A percentile compares a stretch with the other conserved stretches of the same genome.
Evolutionary conservation across 2,888 invertebrate species (phyloP).

Genomic region (Thymelicus lineola): DNA sequence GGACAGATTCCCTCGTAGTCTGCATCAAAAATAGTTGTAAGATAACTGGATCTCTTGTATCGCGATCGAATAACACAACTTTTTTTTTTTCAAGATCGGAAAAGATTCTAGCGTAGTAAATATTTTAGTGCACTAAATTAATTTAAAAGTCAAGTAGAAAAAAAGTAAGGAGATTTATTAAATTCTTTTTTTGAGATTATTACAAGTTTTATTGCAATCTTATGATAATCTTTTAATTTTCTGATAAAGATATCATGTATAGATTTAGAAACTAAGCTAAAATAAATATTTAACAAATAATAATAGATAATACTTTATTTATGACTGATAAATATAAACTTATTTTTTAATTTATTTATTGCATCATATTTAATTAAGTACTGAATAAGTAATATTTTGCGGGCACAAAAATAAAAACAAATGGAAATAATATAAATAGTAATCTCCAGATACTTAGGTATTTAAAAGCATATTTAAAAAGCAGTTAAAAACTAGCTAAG

Average conservation of each 20-base stretch:
- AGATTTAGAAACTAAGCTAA: background rate
- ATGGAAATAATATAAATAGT: background rate
- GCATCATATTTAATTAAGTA: background rate
- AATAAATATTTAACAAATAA: too few relatives aligned
- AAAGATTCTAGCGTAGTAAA: too few relatives aligned
- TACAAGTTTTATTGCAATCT: background rate
- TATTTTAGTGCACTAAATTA: too few relatives aligned
- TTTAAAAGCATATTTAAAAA: too few relatives aligned
- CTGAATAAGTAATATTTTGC: background rate
- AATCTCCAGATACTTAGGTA: too few relatives aligned
- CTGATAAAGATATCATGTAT: background rate
- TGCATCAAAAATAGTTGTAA: background rate
- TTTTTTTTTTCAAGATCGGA: background rate
- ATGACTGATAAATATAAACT: conserved; percentile 1
- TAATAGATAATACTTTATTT: background rate
- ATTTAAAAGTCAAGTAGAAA: too few relatives aligned
- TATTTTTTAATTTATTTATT: background rate
- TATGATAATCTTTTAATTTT: background rate
- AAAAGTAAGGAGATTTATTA: too few relatives aligned
- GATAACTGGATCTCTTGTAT: too few relatives aligned
- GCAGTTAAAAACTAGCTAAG: background rate
- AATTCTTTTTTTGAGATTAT: background rate
- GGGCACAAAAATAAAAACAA: background rate
- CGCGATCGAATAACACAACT: background rate
- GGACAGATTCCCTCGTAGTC: conserved; percentile 83